Evolutionary conservation across 2,113 vertebrate species (phyloP).

Genomic region (Ibidorhyncha struthersii): DNA sequence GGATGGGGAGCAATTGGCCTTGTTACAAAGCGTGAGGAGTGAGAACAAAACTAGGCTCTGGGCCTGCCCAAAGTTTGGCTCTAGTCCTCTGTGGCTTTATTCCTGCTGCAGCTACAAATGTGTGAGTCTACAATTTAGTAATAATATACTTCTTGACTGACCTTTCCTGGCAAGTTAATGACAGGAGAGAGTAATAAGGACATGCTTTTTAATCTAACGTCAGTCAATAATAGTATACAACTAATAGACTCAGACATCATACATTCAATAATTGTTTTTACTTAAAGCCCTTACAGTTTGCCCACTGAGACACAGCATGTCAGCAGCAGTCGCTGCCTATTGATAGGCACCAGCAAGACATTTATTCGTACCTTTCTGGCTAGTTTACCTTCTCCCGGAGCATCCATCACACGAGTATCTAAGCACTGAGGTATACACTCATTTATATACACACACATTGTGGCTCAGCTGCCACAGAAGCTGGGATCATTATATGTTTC

Average conservation of each 20-base stretch:
- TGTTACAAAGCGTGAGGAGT: not conserved
- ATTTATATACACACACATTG: not conserved
- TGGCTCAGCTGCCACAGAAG: not conserved
- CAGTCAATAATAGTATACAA: constrained; percentile 60
- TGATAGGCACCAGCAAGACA: constrained; percentile 12
- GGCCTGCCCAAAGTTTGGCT: constrained; percentile 29
- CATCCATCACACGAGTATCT: not conserved
- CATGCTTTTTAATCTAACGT: constrained; percentile 61
- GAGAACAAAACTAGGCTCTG: constrained; percentile 26
- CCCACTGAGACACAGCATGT: constrained; percentile 41
- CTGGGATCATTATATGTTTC: not conserved
- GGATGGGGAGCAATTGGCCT: not conserved
- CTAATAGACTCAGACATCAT: constrained; percentile 63
- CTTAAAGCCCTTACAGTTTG: constrained; percentile 49
- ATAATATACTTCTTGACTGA: constrained; percentile 58
- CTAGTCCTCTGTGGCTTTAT: not conserved
- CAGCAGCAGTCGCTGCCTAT: constrained; percentile 20
- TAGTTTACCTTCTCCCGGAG: not conserved
- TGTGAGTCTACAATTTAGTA: constrained; percentile 50
- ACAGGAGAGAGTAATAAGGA: constrained; percentile 59
- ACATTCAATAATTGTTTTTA: constrained; percentile 70
- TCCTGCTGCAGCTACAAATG: constrained; percentile 18
- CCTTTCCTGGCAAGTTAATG: constrained; percentile 63
- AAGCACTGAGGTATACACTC: not conserved
- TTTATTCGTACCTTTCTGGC: constrained; percentile 34